Base-by-base conservation (phyloP, 2,113 vertebrate genomes). In the Columba janthina region DNA sequence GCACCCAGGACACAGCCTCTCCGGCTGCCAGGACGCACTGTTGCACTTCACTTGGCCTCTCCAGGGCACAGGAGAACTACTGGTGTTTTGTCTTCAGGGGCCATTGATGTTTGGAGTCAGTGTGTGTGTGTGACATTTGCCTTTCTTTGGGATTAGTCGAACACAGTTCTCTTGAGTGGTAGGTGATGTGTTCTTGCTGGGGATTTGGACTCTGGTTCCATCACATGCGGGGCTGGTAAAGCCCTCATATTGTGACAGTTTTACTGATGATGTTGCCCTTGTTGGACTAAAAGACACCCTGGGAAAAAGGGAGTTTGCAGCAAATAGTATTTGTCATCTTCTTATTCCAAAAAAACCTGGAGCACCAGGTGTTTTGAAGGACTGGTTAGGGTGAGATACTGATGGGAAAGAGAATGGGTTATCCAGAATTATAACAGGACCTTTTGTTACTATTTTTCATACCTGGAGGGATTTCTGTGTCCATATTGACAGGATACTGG, bases 81-180 rank as follows among this genome's bases (percentile, higher is more conserved):
- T 3, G 38, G 26, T 22, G 3, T 50, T 58, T 64, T 42, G 31
- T 8, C 26, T 72, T 14, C 16, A 6, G 2, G 21, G 28, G 18
- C 40, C 38, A 0, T 26, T 53, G 36, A 18, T 36, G 44, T 48
- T 19, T 15, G 65, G 29, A 29, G 46, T 28, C 24, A 1, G 9
- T 15, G 34, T 4, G 19, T 12, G 19, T 32, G 16, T 32, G 48
- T 34, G 22, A 15, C 7, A 4, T n/a, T 85, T 0, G 0, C 19
- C 26, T 85, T 72, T 51, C 9, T 53, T 72, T 1, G 4, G 26
- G n/a, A 22, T 69, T 42, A 75, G n/a, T 1, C 16, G 29, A 38
- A 3, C 7, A 16, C 5, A 0, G 44, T 31, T 73, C 21, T 21
- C 4, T 44, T 0, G 1, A 28, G 10, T 5, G 11, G 17, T 56